Evolutionary conservation across 2,888 invertebrate species (phyloP), one percentile per base, ranked within the genome.

Genomic region (Aporophyla nigra): DNA sequence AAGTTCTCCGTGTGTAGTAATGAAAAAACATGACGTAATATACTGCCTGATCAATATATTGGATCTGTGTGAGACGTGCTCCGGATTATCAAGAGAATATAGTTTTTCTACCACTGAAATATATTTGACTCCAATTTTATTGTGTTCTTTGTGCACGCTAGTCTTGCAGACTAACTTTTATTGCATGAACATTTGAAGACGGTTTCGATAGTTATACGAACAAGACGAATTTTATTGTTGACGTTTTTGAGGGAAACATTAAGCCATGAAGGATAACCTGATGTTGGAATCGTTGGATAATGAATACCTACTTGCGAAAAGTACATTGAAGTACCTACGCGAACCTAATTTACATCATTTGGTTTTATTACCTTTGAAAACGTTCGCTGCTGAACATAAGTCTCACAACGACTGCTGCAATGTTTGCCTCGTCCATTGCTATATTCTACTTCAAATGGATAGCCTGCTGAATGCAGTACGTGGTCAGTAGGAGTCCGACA

Each of bases 11-110:
- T 79, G 33, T 56, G 69, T 62, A 56, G 58, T 86, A 78, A 83
- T 83, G 81, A 86, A 85, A 85, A 85, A 78, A 73, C 62, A 82
- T 80, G 75, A 80, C 65, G 76, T 74, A 76, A 76, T 74, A 69
- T 67, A 72, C 56, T 21, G 73, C 53, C 68, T 76, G 73, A 76
- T 83, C 79, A 79, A 80, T 78, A 83, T 74, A 72, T 74, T 27
- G 59, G 65, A 78, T 86, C 78, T 72, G 67, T 43, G 65, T 3
- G 73, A 67, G 61, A 74, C 75, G 85, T 56, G 76, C 56, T 67
- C 46, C 19, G 77, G 74, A 74, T 85, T 74, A 78, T 71, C 61
- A 61, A 61, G 27, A 58, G 51, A 74, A 82, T 68, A 78, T 71
- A 74, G 72, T 73, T 74, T 74, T 71, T 68, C 68, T 76, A 51